Percentiles rank a stretch among this genome's conserved stretches.
Evolutionary conservation across 2,113 vertebrate species (phyloP).

Genomic region (Nothoprocta pentlandii): DNA sequence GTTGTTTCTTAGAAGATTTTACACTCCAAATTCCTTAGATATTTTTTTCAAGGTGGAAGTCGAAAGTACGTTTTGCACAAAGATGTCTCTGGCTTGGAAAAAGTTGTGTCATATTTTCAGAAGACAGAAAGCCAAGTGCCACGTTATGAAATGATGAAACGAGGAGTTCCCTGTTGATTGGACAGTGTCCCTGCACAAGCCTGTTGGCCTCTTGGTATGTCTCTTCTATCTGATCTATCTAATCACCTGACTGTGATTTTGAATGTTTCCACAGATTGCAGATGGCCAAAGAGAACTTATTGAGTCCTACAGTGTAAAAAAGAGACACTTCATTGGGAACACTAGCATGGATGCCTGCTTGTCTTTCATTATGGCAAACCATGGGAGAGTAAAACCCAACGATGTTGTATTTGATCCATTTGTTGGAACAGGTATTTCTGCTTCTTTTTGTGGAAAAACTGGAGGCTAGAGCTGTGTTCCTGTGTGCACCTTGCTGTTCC

Average conservation of each 20-base stretch:
- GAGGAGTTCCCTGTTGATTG: not conserved
- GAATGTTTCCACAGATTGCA: slow-evolving; percentile 85
- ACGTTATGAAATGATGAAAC: fast-evolving
- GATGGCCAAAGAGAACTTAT: slow-evolving; percentile 93
- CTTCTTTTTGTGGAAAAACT: not conserved
- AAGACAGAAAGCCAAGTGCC: not conserved
- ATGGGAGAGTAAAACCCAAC: slow-evolving; percentile 91
- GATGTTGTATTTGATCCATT: slow-evolving; percentile 97
- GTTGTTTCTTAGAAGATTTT: not conserved
- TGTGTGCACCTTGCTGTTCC: not conserved
- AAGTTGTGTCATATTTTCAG: not conserved
- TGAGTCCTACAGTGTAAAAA: slow-evolving; percentile 93
- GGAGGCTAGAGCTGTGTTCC: not conserved
- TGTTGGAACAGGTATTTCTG: slow-evolving; percentile 94
- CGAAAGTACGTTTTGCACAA: not conserved
- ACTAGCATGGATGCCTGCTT: slow-evolving; percentile 98
- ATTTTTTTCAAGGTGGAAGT: not conserved
- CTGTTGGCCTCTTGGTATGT: not conserved
- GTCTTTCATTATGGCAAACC: slow-evolving; percentile 97
- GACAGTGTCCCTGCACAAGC: not conserved
- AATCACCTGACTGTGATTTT: not conserved
- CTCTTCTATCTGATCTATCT: not conserved
- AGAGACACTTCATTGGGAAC: slow-evolving; percentile 98
- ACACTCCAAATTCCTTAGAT: not conserved
- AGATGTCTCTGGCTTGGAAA: not conserved